A percentile compares a stretch with the other conserved stretches of the same genome.
These are phyloP conservation scores for Grapholita molesta DNA, from an alignment of 1,140 invertebrate genomes.

Conservation along the genomic window DNA sequence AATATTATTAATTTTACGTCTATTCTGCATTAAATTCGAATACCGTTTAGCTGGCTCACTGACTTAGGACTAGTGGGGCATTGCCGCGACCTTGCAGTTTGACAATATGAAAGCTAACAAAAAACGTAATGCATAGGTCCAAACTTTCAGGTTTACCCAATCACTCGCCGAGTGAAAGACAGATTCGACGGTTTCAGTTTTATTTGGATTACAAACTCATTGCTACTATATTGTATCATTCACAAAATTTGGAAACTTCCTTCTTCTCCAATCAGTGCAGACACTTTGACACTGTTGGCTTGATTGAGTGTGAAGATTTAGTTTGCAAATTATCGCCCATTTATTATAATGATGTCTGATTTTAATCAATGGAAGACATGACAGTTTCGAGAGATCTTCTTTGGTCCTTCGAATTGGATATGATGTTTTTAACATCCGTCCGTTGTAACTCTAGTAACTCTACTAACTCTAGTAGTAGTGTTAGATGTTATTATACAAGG, in stretches of 20 bases:
- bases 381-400: neutral
- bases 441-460: too few relatives aligned
- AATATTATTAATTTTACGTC: neutral
- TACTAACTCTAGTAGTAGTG: too few relatives aligned
- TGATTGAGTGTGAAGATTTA: neutral
- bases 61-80: neutral
- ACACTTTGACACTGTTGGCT: too few relatives aligned
- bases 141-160: constrained; percentile 12
- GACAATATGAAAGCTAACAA: constrained; percentile 9
- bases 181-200: neutral
- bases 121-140: neutral
- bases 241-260: too few relatives aligned
- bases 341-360: too few relatives aligned
- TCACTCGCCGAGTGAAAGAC: neutral
- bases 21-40: neutral
- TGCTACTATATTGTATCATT: neutral
- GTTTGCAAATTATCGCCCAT: neutral
- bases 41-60: neutral
- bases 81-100: neutral
- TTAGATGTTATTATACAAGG: too few relatives aligned
- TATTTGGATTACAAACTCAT: neutral
- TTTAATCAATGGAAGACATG: neutral
- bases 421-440: neutral
- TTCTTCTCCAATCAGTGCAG: too few relatives aligned
- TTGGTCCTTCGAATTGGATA: neutral